Evolutionary conservation across 2,113 vertebrate species (phyloP), one percentile per base, ranked within the genome.

Genomic region (Zosterops lateralis): DNA sequence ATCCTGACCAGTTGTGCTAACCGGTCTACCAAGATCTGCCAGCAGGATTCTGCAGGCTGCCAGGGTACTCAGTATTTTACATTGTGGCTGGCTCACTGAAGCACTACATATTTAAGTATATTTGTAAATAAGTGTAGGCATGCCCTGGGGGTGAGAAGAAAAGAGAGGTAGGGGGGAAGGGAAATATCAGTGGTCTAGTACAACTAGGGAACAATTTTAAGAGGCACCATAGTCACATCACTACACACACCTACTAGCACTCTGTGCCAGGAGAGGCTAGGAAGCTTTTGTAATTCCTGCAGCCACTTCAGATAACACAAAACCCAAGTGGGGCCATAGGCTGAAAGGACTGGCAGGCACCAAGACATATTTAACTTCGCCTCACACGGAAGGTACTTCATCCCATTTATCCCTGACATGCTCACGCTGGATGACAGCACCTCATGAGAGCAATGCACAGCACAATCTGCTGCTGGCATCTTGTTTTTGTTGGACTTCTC

Each of bases 361-460:
- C 0, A 3, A 51, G 64, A n/a, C 3, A 2, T 8, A 44, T 70
- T 36, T 50, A 65, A 51, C 60, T 54, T 92, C 56, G 54, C 15
- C 15, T 16, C 1, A 2, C 24, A 8, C 7, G 31, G 45, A 51
- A 80, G 45, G 50, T 4, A 1, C 11, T n/a, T 92, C n/a, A 44
- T 31, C 50, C 68, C 6, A 3, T 71, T 84, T 78, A 60, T 60
- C 48, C 71, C 26, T 61, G 28, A 47, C 72, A 48, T 1, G 0
- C 22, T 70, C 50, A 6, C 0, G 0, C 34, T 20, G 40, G 36
- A 25, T 0, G 1, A 57, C 0, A 61, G 19, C 1, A 0, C 17
- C n/a, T 75, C 7, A 0, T 12, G 20, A 51, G 22, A 71, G 38
- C 58, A 61, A 31, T 1, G 6, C 42, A 70, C 12, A 74, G 47